phyloP scores from a whole-genome alignment of 2,113 vertebrate species.

The Colius striatus region DNA sequence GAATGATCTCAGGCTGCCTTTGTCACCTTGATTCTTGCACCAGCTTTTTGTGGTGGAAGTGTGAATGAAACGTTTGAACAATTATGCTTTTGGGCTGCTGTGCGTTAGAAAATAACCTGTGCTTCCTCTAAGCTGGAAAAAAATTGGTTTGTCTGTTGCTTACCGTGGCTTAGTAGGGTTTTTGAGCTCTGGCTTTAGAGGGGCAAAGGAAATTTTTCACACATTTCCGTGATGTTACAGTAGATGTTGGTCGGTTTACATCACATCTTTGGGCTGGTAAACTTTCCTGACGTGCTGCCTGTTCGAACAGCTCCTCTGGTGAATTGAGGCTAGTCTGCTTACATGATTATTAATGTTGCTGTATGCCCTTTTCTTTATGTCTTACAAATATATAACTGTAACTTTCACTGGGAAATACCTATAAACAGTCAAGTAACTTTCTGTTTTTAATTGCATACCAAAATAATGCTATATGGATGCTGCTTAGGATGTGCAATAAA shows the following conservation, averaged over 20 bases:
- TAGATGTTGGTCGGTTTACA: not conserved
- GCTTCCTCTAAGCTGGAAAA: not conserved
- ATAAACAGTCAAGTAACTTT: not conserved
- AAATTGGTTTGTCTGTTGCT: not conserved
- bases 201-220: not conserved
- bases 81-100: not conserved
- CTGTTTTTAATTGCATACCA: not conserved
- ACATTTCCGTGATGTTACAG: not conserved
- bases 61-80: not conserved
- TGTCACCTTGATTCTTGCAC: not conserved
- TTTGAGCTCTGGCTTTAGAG: not conserved
- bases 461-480: not conserved
- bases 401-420: not conserved
- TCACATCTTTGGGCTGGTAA: not conserved
- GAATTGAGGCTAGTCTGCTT: not conserved
- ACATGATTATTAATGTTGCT: not conserved
- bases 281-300: not conserved
- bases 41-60: not conserved
- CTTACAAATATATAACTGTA: not conserved
- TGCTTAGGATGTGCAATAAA: not conserved
- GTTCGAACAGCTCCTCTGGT: not conserved
- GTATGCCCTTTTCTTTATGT: not conserved
- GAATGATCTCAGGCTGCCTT: rapidly evolving
- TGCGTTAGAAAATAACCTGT: not conserved
- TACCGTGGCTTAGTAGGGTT: not conserved